Evolutionary conservation across 1,140 invertebrate species (phyloP), one percentile per base, ranked within the genome.

Genomic region (Lethocerus indicus): DNA sequence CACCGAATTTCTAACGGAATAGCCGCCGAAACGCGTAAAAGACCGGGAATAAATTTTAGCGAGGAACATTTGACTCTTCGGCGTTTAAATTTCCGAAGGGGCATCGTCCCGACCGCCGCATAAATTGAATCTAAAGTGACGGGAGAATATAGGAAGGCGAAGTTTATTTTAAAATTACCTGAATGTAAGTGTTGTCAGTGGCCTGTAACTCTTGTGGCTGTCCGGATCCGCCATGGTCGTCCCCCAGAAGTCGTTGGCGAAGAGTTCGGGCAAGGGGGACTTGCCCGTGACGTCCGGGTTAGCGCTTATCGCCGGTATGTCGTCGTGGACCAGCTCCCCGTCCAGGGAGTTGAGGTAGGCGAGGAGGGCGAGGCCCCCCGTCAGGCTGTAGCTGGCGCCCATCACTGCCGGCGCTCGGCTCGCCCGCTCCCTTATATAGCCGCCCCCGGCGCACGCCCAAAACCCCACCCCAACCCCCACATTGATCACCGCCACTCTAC

Each of bases 221-320:
- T 69, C 72, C 24, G 78, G 68, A 63, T 88, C 83, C 13, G 76
- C 71, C 83, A 93, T 88, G 4, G 85, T 82, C 24, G 83, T 89
- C 12, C 87, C 87, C 88, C 87, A 93, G 61, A 91, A 93, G 63
- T 93, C 88, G 65, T 92, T 85, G 53, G 71, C 69, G 56, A 89
- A 79, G 20, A 90, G 67, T 47, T 75, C 71, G 29, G 62, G 60
- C 44, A 85, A 59, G 0, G 79, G 68, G 29, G 73, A 79, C 28
- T 70, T 67, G 0, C 78, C 83, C 23, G 80, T 67, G 14, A 92
- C 82, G 62, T 93, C 87, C 57, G 77, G 78, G 66, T 92, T 93
- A 37, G 79, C 71, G 46, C 80, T 78, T 40, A 93, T 78, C 6
- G 88, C 88, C 12, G 86, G 86, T 53, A 90, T 76, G 61, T 92